phyloP scores from a whole-genome alignment of 2,113 vertebrate genomes.

The Manacus vitellinus region DNA sequence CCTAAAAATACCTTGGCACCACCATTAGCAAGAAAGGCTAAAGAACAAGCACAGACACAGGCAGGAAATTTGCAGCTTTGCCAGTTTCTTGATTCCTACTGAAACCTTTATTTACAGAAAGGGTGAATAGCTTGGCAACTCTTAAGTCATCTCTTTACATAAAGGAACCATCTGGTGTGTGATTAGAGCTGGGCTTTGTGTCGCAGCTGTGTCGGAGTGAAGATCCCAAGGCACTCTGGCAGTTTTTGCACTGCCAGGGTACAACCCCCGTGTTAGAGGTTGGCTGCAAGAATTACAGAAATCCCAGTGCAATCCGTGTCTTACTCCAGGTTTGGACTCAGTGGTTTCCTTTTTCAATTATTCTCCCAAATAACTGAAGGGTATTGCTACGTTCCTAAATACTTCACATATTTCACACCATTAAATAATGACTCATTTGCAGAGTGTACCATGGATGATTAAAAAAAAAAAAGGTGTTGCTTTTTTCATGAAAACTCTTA shows the following conservation, averaged over 20 bases:
- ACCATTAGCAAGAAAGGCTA: neutral
- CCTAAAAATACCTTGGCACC: slow-evolving; percentile 44
- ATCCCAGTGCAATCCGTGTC: neutral
- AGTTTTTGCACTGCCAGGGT: neutral
- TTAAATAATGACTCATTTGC: neutral
- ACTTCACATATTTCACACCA: neutral
- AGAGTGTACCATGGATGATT: neutral
- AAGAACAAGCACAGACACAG: neutral
- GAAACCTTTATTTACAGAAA: slow-evolving; percentile 59
- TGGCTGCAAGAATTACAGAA: neutral
- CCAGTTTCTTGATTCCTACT: slow-evolving; percentile 3
- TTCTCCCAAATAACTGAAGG: neutral
- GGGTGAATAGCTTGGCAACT: slow-evolving; percentile 61
- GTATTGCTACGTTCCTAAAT: neutral
- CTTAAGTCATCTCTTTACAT: slow-evolving; percentile 12
- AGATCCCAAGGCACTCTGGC: neutral
- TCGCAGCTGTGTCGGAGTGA: neutral
- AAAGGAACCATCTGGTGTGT: slow-evolving; percentile 54
- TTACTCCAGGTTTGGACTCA: neutral
- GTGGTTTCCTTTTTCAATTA: neutral
- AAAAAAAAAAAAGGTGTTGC: neutral
- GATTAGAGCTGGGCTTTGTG: neutral
- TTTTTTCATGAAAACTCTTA: neutral
- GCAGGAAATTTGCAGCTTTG: slow-evolving; percentile 37
- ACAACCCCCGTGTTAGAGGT: neutral